These are phyloP conservation scores for Linnaemya vulpina DNA, from an alignment of 2,888 invertebrate species.

Conservation along the genomic window DNA sequence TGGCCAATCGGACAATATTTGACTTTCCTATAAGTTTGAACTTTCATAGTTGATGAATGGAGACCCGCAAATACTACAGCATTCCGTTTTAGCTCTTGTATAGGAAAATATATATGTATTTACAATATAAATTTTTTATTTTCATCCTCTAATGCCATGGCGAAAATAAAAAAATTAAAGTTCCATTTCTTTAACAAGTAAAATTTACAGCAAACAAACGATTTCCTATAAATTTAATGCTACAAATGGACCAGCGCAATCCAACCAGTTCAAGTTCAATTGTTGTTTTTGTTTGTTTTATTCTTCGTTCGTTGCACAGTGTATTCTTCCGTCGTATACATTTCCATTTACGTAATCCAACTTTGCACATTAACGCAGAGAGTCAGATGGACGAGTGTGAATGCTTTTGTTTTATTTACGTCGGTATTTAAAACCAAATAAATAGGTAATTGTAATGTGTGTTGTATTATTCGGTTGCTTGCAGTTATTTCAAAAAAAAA, in stretches of 20 bases:
- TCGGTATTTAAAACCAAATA: conserved; percentile 37
- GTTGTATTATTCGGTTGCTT: conserved; percentile 35
- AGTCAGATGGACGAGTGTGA: not conserved
- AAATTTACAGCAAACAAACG: not conserved
- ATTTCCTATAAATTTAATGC: not conserved
- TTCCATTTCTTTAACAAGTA: not conserved
- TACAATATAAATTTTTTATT: too few relatives aligned
- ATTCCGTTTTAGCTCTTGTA: too few relatives aligned
- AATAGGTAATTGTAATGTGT: conserved; percentile 40
- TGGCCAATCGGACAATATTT: too few relatives aligned
- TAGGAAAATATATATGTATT: too few relatives aligned
- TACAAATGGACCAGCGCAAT: not conserved
- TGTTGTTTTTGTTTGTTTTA: not conserved
- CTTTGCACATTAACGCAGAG: conserved; percentile 5
- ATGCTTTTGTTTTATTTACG: conserved; percentile 14
- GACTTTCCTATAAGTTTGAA: too few relatives aligned
- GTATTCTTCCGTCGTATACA: conserved; percentile 45
- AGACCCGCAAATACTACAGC: too few relatives aligned
- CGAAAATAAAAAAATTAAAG: too few relatives aligned
- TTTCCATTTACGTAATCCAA: conserved; percentile 68
- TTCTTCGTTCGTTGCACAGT: not conserved
- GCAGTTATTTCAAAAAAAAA: conserved; percentile 25
- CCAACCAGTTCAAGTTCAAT: not conserved
- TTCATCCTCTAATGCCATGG: too few relatives aligned
- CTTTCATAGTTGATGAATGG: too few relatives aligned